Evolutionary conservation across 2,797 vertebrate species (phyloP).

Genomic region (Enteromius thamalakanensis): DNA sequence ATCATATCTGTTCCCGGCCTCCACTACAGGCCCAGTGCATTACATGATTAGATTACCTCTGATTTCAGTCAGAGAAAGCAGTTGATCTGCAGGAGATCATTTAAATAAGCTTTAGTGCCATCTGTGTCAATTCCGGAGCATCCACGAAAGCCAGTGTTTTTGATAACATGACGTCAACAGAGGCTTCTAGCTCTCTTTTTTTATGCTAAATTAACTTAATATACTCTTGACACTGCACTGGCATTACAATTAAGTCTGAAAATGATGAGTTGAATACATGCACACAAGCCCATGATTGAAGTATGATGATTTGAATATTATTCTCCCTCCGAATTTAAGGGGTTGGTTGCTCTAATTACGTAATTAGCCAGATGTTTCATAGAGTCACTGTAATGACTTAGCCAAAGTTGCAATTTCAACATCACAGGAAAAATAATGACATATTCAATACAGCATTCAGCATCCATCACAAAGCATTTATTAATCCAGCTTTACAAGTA

Average conservation of each 20-base stretch:
- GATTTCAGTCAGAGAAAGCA: constrained; percentile 33
- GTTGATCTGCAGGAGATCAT: constrained; percentile 36
- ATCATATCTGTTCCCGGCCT: constrained; percentile 60
- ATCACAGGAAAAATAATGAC: constrained; percentile 36
- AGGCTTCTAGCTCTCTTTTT: neutral
- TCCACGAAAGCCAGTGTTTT: constrained; percentile 31
- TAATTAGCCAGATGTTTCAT: constrained; percentile 54
- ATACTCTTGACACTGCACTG: constrained; percentile 42
- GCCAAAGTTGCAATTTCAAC: constrained; percentile 40
- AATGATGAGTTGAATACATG: constrained; percentile 35
- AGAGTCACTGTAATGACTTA: constrained; percentile 40
- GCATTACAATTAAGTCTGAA: constrained; percentile 39
- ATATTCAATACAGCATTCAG: constrained; percentile 36
- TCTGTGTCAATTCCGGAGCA: constrained; percentile 33
- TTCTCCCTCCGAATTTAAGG: constrained; percentile 46
- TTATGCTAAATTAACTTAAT: constrained; percentile 39
- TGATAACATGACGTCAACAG: constrained; percentile 30
- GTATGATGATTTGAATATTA: constrained; percentile 48
- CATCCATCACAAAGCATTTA: constrained; percentile 30
- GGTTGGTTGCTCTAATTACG: constrained; percentile 42
- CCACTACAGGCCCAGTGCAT: constrained; percentile 53
- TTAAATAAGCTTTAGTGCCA: constrained; percentile 27
- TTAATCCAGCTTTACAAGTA: constrained; percentile 29
- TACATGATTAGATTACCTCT: constrained; percentile 51
- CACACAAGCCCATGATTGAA: constrained; percentile 42